phyloP scores from a whole-genome alignment of 2,113 vertebrate genomes.

The Anthoscopus minutus region DNA sequence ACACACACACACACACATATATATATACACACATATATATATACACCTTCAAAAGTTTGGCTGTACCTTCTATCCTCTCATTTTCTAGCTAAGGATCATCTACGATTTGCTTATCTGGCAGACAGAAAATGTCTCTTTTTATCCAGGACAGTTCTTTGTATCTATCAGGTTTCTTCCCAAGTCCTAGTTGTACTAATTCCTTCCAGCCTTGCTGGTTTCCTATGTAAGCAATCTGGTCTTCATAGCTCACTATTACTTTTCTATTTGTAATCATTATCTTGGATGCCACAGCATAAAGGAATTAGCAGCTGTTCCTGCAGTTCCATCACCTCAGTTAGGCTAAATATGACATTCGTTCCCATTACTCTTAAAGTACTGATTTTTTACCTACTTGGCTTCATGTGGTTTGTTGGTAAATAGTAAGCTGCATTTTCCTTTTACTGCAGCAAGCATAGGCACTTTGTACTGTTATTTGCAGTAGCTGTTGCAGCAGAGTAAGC shows the following conservation, averaged over 20 bases:
- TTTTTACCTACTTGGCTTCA: not conserved
- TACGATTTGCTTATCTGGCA: not conserved
- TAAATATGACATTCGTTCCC: not conserved
- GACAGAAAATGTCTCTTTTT: not conserved
- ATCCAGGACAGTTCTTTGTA: not conserved
- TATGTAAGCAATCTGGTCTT: not conserved
- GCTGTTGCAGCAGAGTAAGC: not conserved
- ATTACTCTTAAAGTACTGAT: not conserved
- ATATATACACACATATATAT: rapidly evolving
- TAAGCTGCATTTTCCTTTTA: constrained; percentile 19
- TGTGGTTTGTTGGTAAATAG: constrained; percentile 16
- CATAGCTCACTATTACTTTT: not conserved
- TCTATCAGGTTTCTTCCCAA: not conserved
- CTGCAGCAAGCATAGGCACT: constrained; percentile 1
- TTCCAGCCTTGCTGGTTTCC: not conserved
- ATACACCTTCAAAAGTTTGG: not conserved
- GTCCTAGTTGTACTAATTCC: not conserved
- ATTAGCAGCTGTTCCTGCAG: not conserved
- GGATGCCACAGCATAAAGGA: not conserved
- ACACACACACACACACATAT: too few relatives aligned
- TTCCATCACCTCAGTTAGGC: not conserved
- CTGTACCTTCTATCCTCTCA: not conserved
- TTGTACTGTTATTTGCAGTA: constrained; percentile 12
- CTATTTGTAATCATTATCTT: not conserved
- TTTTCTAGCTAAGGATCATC: not conserved